These are phyloP conservation scores for Diplazon laetatorius DNA, from an alignment of 2,888 invertebrate genomes.

Conservation along the genomic window DNA sequence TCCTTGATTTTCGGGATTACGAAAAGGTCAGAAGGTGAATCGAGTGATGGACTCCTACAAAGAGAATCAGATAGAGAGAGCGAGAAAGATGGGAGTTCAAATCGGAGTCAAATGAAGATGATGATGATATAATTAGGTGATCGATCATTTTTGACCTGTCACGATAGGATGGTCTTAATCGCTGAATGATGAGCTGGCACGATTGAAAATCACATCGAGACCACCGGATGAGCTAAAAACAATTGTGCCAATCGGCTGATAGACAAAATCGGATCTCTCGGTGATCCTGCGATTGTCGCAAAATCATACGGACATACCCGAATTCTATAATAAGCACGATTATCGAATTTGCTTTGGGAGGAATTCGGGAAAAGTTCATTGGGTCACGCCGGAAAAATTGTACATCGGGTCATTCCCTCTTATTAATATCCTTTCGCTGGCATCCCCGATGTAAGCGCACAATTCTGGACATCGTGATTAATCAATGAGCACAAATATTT, in stretches of 20 bases:
- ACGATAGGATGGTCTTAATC: conserved; percentile 38
- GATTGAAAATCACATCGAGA: not conserved
- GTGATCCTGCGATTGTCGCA: conserved; percentile 25
- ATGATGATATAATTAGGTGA: conserved; percentile 43
- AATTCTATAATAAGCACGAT: conserved; percentile 39
- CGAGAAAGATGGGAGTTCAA: not conserved
- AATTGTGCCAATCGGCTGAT: no score
- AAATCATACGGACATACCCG: conserved; percentile 45
- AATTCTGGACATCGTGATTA: not conserved
- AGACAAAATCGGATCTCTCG: conserved; percentile 35
- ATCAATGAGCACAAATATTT: conserved; percentile 9
- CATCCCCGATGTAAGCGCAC: not conserved
- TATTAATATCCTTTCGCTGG: conserved; percentile 11
- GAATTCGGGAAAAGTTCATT: conserved; percentile 8
- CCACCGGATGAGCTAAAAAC: not conserved
- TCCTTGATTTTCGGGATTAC: no score
- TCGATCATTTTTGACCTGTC: conserved; percentile 20
- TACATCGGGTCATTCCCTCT: conserved; percentile 1
- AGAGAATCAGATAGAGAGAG: not conserved
- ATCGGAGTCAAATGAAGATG: conserved; percentile 8
- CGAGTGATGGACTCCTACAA: not conserved
- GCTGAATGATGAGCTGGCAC: conserved; percentile 20
- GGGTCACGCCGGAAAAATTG: conserved; percentile 18
- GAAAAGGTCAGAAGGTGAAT: not conserved
- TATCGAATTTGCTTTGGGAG: not conserved